phyloP scores from a whole-genome alignment of 2,888 invertebrate genomes.

The Lydus trimaculatus region DNA sequence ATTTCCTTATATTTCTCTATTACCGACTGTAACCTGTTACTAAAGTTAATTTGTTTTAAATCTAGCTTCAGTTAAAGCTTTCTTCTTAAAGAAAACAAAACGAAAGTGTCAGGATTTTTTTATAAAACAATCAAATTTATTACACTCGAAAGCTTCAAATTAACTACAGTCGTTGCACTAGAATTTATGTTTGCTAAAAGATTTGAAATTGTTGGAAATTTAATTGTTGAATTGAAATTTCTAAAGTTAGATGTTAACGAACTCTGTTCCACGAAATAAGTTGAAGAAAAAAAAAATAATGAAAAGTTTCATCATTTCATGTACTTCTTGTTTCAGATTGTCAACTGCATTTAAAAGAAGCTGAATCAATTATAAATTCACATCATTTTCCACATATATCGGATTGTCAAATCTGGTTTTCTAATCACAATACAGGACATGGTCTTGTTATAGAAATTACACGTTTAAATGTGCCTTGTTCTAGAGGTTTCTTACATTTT shows the following conservation, averaged over 20 bases:
- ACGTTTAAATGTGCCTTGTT: slow-evolving; percentile 75
- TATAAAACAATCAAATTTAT: no score
- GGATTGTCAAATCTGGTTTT: slow-evolving; percentile 67
- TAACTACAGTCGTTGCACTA: background rate
- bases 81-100: no score
- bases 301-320: background rate
- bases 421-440: slow-evolving; percentile 57
- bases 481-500: slow-evolving; percentile 67
- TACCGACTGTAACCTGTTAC: background rate
- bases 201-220: background rate
- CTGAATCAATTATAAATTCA: slow-evolving; percentile 63
- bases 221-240: background rate
- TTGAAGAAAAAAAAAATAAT: no score
- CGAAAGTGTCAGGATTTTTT: no score
- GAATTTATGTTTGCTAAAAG: background rate
- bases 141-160: background rate
- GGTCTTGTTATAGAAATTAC: slow-evolving; percentile 72
- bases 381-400: slow-evolving; percentile 62
- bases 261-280: background rate
- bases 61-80: background rate
- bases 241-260: background rate
- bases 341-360: slow-evolving; percentile 63
- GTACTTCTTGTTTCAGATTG: slow-evolving; percentile 66
- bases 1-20: slow-evolving; percentile 10
- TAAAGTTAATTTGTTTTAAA: background rate